phyloP scores from a whole-genome alignment of 2,113 vertebrate species.

The Connochaetes taurinus region DNA sequence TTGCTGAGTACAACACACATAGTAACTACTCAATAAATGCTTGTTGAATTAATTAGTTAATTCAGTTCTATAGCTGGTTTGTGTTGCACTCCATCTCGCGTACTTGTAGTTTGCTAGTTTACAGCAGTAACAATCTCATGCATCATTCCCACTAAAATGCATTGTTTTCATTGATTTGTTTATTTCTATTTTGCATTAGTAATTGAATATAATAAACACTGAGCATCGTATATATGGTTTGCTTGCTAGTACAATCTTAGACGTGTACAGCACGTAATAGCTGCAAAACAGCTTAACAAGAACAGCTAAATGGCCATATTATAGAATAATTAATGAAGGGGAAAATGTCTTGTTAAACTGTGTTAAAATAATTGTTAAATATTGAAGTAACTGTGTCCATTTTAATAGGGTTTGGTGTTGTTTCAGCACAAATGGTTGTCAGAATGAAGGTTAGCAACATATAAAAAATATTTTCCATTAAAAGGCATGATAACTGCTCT shows the following conservation, averaged over 20 bases:
- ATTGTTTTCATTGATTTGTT: constrained; percentile 52
- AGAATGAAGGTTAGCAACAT: not conserved
- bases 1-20: not conserved
- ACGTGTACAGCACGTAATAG: constrained; percentile 31
- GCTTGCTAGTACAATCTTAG: not conserved
- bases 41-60: constrained; percentile 45
- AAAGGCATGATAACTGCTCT: constrained; percentile 13
- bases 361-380: constrained; percentile 46
- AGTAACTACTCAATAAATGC: constrained; percentile 44
- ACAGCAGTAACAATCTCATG: constrained; percentile 27
- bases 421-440: constrained; percentile 14
- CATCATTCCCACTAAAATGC: constrained; percentile 18
- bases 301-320: constrained; percentile 44
- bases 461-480: constrained; percentile 22
- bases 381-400: constrained; percentile 2
- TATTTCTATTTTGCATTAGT: constrained; percentile 28
- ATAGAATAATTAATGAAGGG: constrained; percentile 59
- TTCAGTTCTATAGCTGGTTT: not conserved
- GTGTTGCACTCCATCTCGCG: not conserved
- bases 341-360: constrained; percentile 51
- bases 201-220: constrained; percentile 37
- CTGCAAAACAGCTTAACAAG: constrained; percentile 55
- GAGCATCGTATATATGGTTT: constrained; percentile 16
- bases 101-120: not conserved
- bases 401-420: constrained; percentile 44